Base-by-base conservation (phyloP, 2,888 invertebrate genomes). In the Scrobipalpa atriplicella region DNA sequence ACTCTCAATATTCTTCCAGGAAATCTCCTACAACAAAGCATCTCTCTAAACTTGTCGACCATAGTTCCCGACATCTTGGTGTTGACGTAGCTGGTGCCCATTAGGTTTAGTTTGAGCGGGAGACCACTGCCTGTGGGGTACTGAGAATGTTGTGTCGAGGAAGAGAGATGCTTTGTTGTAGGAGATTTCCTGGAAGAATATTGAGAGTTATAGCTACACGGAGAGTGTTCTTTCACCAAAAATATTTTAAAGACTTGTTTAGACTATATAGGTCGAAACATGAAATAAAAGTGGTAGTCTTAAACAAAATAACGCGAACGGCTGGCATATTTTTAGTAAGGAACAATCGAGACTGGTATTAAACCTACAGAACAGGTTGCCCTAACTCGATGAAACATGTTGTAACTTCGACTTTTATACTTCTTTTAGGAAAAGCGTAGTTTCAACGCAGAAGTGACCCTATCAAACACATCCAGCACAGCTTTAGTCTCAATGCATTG, bases 61-160 rank as follows among this genome's bases (percentile, higher is more conserved):
- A 97, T 92, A 16, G 95, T 95, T 0, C 98, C 98, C 0, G 95
- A 95, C 80, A 97, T 93, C 80, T 97, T 96, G 29, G 98, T 93
- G 81, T 97, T 97, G 21, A 98, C 94, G 39, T 97, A 96, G 18
- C 97, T 96, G 0, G 98, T 97, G 3, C 98, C 98, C 83, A 97
- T 95, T 0, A 97, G 94, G 76, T 96, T 96, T 78, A 99, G 94
- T 66, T 96, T 95, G 68, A 99, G 92, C 0, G 99, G 98, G 13
- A 99, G 85, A 19, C 99, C 99, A 58, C 95, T 94, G 0, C 96
- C 95, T 39, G 97, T 96, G 0, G 99, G 98, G n/a, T 0, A 98
- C 94, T 3, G 96, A 95, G 84, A 98, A 97, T n/a, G 96, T 95
- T 6, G 96, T 96, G 87, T 99, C 98, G 66, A 99, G 89, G 83